Base-by-base conservation (phyloP, 2,113 vertebrate genomes). In the Vireo altiloquus region DNA sequence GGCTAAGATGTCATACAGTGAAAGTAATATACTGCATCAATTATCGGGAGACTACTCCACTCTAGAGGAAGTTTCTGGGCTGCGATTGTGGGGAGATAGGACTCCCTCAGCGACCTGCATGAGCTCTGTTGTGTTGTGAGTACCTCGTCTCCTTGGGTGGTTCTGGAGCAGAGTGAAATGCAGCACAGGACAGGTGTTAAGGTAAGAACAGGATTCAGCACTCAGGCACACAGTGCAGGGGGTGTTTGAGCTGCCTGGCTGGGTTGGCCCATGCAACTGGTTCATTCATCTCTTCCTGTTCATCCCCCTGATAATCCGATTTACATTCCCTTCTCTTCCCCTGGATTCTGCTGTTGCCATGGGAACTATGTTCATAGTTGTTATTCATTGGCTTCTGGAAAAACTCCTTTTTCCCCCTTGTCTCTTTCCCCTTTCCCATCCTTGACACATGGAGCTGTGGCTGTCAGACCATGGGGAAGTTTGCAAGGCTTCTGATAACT, bases 321-420 rank as follows among this genome's bases (percentile, higher is more conserved):
- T 99, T 98, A 97, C 98, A 98, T 98, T 99, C 98, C 98, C 94
- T 89, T 98, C 98, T 98, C 98, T 98, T 98, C 98, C 97, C 97
- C 98, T 98, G 98, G 98, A 98, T 98, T 98, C 94, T 88, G 97
- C 97, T 98, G 98, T 99, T 98, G 98, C 99, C 98, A 99, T 99
- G 99, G 99, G 98, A 99, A 99, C 99, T 98, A 95, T 98, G 97
- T 98, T 98, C 97, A 98, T 98, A 98, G 98, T 98, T 97, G 97
- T 96, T 97, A 97, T 98, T 97, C 94, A 95, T 95, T 96, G 93
- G 96, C 93, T 97, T 95, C 90, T 42, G 33, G 7, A 95, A 93
- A 95, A 96, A 91, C 85, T 94, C 90, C 88, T 87, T 91, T 81
- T 61, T 72, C 13, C 52, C 50, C 50, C 50, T 56, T 56, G 11